Percentiles rank a stretch among this genome's conserved stretches.
These are phyloP conservation scores for Mola mola DNA, from an alignment of 2,113 vertebrate genomes.

Conservation along the genomic window DNA sequence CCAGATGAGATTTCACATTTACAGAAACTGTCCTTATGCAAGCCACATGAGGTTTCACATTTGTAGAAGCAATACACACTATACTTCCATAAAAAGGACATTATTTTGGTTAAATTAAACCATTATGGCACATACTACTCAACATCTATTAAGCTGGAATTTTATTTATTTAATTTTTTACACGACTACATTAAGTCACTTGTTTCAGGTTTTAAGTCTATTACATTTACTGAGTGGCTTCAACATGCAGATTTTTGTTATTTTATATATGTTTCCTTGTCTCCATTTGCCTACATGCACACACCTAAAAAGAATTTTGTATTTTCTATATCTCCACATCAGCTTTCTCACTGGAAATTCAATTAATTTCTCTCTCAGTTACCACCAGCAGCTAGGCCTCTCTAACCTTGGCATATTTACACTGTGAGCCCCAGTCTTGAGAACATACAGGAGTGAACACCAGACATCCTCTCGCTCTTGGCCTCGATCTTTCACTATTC, in stretches of 20 bases:
- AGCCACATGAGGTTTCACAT: too few species aligned
- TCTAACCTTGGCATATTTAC: constrained; percentile 65
- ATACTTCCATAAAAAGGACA: too few species aligned
- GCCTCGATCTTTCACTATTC: constrained; percentile 25
- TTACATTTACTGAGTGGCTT: too few species aligned
- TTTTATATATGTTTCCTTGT: constrained; percentile 5
- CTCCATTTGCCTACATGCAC: constrained; percentile 36
- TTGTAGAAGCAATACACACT: too few species aligned
- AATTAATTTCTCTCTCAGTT: constrained; percentile 64
- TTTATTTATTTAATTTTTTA: too few species aligned
- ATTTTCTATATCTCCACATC: constrained; percentile 57
- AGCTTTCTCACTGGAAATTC: constrained; percentile 62
- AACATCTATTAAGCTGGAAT: too few species aligned
- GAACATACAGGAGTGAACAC: constrained; percentile 45
- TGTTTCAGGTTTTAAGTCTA: too few species aligned
- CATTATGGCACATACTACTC: too few species aligned
- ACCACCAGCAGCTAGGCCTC: constrained; percentile 43
- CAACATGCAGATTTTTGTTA: constrained; percentile 19
- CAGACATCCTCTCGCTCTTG: constrained; percentile 24
- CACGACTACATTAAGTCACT: too few species aligned
- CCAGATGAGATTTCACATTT: too few species aligned
- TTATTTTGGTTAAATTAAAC: too few species aligned
- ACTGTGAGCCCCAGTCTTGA: constrained; percentile 43
- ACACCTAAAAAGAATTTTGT: constrained; percentile 33
- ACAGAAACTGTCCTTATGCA: too few species aligned